A percentile compares a stretch with the other conserved stretches of the same genome.
These are phyloP conservation scores for Sisor rabdophorus DNA, from an alignment of 2,113 vertebrate genomes.

Conservation along the genomic window DNA sequence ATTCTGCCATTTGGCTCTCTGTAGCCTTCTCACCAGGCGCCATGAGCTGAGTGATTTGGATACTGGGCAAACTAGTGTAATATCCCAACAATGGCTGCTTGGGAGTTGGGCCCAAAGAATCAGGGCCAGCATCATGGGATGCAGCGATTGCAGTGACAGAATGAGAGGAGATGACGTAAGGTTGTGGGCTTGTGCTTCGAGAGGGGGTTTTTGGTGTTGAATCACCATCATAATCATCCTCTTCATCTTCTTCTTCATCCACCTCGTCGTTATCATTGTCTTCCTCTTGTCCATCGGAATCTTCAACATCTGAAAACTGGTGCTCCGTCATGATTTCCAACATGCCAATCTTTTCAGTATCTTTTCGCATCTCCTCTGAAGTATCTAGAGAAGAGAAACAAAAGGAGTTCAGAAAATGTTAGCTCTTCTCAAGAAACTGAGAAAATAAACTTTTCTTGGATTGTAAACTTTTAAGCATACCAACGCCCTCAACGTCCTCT, in stretches of 20 bases:
- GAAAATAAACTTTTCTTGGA: slow-evolving; percentile 18
- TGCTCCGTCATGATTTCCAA: slow-evolving; percentile 78
- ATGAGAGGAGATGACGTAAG: slow-evolving; percentile 79
- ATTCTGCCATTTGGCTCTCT: slow-evolving; percentile 76
- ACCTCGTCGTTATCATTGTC: slow-evolving; percentile 89
- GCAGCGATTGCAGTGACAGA: slow-evolving; percentile 71
- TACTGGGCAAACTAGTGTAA: slow-evolving; percentile 90
- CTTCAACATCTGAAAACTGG: slow-evolving; percentile 95
- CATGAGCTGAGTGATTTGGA: slow-evolving; percentile 88
- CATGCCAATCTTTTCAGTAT: slow-evolving; percentile 71
- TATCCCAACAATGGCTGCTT: slow-evolving; percentile 86
- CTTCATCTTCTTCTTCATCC: slow-evolving; percentile 90
- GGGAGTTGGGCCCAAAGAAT: slow-evolving; percentile 67
- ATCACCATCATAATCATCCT: slow-evolving; percentile 94
- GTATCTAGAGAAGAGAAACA: slow-evolving; percentile 53
- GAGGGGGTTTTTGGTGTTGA: slow-evolving; percentile 91
- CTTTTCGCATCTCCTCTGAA: slow-evolving; percentile 79
- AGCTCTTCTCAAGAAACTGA: slow-evolving; percentile 22
- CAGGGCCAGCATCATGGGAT: slow-evolving; percentile 67
- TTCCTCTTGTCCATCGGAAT: slow-evolving; percentile 83
- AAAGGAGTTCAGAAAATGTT: not conserved
- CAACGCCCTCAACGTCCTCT: slow-evolving; percentile 88
- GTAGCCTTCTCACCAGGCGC: slow-evolving; percentile 70
- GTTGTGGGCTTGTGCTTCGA: slow-evolving; percentile 92
- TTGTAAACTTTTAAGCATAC: slow-evolving; percentile 62